phyloP scores from a whole-genome alignment of 2,797 vertebrate genomes.

The Geotrypetes seraphini region DNA sequence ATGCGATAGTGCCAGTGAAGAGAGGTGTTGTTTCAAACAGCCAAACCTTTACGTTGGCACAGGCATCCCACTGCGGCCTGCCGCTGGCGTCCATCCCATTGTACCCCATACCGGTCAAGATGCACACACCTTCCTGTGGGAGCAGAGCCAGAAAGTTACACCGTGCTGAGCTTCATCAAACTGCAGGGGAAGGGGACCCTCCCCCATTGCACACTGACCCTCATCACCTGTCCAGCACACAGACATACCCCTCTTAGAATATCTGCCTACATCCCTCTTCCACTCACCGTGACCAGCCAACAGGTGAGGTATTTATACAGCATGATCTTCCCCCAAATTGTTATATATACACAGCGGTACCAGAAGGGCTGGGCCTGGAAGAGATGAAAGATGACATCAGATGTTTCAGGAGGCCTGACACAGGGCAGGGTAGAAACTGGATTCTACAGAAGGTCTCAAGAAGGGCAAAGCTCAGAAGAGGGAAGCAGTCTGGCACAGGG shows the following conservation, averaged over 20 bases:
- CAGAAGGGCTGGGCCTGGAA: constrained; percentile 61
- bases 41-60: constrained; percentile 94
- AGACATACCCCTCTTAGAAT: too few relatives aligned
- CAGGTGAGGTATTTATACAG: constrained; percentile 96
- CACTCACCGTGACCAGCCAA: constrained; percentile 92
- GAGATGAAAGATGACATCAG: neutral
- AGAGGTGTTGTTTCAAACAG: constrained; percentile 85
- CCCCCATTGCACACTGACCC: too few relatives aligned
- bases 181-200: too few relatives aligned
- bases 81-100: constrained; percentile 60
- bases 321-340: constrained; percentile 85
- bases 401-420: too few relatives aligned
- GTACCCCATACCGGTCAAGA: constrained; percentile 83
- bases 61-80: constrained; percentile 74
- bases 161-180: too few relatives aligned
- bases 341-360: constrained; percentile 86
- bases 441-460: too few relatives aligned
- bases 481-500: too few relatives aligned
- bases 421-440: too few relatives aligned
- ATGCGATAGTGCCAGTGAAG: constrained; percentile 85
- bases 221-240: too few relatives aligned
- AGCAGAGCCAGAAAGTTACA: neutral
- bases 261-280: too few relatives aligned
- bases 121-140: constrained; percentile 86
- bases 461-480: too few relatives aligned